Percentiles rank a stretch among this genome's conserved stretches.
These are phyloP conservation scores for Nasonia oneida DNA, from an alignment of 2,888 invertebrate species.

Conservation along the genomic window DNA sequence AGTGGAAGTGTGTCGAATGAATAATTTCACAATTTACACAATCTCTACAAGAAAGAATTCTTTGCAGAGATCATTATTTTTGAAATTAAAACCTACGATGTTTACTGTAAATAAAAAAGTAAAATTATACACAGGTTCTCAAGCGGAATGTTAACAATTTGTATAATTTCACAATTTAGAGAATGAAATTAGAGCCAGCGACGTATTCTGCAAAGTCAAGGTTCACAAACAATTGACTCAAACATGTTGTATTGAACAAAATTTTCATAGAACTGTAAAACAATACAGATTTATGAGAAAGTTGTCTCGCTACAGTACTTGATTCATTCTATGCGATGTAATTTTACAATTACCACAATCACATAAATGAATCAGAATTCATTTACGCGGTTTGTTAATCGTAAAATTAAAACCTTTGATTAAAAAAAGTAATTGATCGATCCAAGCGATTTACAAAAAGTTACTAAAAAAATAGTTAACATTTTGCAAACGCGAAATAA, in stretches of 20 bases:
- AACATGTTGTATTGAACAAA: not conserved
- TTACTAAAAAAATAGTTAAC: not conserved
- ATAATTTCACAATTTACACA: slow-evolving; percentile 33
- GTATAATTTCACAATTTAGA: not conserved
- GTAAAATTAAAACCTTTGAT: slow-evolving; percentile 45
- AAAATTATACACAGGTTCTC: not conserved
- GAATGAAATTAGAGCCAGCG: slow-evolving; percentile 33
- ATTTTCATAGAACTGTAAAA: slow-evolving; percentile 7
- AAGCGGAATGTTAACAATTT: not conserved
- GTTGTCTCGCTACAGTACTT: not conserved
- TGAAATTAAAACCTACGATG: slow-evolving; percentile 44
- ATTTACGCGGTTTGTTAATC: not conserved
- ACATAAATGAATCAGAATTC: slow-evolving; percentile 8
- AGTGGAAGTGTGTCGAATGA: not conserved
- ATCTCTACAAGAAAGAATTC: slow-evolving; percentile 37
- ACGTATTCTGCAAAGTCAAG: not conserved
- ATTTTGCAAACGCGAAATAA: not conserved
- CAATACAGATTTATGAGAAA: not conserved
- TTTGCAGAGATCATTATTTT: slow-evolving; percentile 17
- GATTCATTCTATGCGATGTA: slow-evolving; percentile 18
- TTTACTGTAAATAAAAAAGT: not conserved
- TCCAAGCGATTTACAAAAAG: not conserved
- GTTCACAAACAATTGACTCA: not conserved
- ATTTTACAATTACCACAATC: slow-evolving; percentile 35
- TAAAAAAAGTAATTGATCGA: slow-evolving; percentile 19